Percentiles rank a stretch among this genome's conserved stretches.
phyloP scores from a whole-genome alignment of 2,888 invertebrate species.

The Thymelicus lineola region DNA sequence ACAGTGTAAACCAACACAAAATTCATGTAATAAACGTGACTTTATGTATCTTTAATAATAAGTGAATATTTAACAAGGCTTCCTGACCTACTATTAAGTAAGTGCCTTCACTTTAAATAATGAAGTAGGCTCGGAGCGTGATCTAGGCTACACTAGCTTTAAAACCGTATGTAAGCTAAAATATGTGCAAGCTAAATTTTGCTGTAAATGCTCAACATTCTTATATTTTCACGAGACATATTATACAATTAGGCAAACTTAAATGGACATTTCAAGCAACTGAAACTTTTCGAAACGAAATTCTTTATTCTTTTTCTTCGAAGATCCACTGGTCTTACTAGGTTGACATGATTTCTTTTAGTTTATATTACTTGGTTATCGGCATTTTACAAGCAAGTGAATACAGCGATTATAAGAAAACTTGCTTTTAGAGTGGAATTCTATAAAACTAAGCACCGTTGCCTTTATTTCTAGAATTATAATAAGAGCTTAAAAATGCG shows the following conservation, averaged over 20 bases:
- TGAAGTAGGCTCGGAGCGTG: constrained; percentile 11
- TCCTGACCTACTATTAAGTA: constrained; percentile 30
- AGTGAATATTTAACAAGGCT: constrained; percentile 27
- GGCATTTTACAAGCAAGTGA: too few relatives aligned
- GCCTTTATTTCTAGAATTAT: constrained; percentile 1
- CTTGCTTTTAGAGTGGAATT: too few relatives aligned
- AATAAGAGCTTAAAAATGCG: constrained; percentile 3
- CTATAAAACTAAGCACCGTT: neutral
- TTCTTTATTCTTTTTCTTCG: too few relatives aligned
- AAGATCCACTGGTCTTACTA: too few relatives aligned
- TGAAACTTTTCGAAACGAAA: too few relatives aligned
- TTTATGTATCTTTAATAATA: constrained; percentile 23
- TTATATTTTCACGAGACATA: neutral
- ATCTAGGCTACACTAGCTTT: constrained; percentile 17
- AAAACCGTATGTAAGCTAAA: constrained; percentile 2
- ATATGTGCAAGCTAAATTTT: neutral
- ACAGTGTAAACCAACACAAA: neutral
- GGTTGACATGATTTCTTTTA: too few relatives aligned
- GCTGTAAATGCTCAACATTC: neutral
- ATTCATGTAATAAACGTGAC: constrained; percentile 17
- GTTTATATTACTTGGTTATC: too few relatives aligned
- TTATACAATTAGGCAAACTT: too few relatives aligned
- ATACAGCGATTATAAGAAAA: too few relatives aligned
- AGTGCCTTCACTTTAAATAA: constrained; percentile 27
- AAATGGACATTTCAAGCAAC: too few relatives aligned